phyloP scores from a whole-genome alignment of 2,888 invertebrate genomes.

The Andrena bicolor region DNA sequence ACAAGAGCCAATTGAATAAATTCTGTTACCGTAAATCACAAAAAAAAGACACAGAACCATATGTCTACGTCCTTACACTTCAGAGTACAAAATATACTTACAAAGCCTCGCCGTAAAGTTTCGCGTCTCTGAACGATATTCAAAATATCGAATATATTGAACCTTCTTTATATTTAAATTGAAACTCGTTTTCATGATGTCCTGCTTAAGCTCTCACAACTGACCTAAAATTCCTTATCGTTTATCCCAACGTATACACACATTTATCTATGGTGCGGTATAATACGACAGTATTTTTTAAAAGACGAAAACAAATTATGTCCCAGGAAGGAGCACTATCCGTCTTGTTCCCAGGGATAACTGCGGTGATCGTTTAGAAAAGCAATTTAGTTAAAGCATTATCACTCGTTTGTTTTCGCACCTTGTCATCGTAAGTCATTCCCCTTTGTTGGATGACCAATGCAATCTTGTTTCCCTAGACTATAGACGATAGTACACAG shows the following conservation, averaged over 20 bases:
- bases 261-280: neutral
- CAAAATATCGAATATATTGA: too few relatives aligned
- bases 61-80: too few relatives aligned
- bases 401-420: slow-evolving; percentile 22
- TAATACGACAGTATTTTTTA: neutral
- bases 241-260: neutral
- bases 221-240: neutral
- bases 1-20: too few relatives aligned
- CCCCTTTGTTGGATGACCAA: slow-evolving; percentile 43
- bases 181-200: neutral
- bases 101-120: too few relatives aligned
- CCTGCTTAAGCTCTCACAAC: neutral
- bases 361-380: neutral
- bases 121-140: too few relatives aligned
- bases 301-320: neutral
- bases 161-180: too few relatives aligned
- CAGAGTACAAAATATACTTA: too few relatives aligned
- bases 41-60: too few relatives aligned
- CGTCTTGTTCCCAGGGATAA: neutral
- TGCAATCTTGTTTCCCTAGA: slow-evolving; percentile 65
- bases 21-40: too few relatives aligned
- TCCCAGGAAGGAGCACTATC: neutral
- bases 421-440: slow-evolving; percentile 48
- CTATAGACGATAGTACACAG: slow-evolving; percentile 57
- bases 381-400: slow-evolving; percentile 26